Conservation (phyloP, 1,140 invertebrate genomes). For the Euura saliciscinereae region DNA sequence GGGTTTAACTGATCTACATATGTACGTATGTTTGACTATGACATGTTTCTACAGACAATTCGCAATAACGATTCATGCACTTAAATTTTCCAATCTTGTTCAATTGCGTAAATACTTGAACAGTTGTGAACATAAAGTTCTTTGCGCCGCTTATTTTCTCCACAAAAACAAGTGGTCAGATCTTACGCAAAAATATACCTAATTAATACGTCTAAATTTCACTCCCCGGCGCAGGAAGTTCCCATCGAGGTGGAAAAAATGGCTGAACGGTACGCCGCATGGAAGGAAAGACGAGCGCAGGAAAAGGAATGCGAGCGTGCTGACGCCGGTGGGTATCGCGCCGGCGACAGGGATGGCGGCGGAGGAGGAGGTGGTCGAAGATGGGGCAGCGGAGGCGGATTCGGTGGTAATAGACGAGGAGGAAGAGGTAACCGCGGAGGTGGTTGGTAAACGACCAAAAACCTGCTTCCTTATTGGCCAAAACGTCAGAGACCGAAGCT, state of each 20-base stretch:
- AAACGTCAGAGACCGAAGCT: not conserved
- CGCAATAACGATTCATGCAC: no score
- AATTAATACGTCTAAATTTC: not conserved
- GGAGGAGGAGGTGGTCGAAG: constrained; percentile 22
- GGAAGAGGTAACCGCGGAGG: constrained; percentile 18
- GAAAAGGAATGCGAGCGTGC: constrained; percentile 47
- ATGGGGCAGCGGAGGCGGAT: constrained; percentile 15
- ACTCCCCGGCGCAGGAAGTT: constrained; percentile 59
- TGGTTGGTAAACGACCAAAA: constrained; percentile 14
- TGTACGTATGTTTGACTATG: no score
- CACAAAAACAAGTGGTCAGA: no score
- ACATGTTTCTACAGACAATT: no score
- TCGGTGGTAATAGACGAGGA: constrained; percentile 20
- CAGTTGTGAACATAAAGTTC: no score
- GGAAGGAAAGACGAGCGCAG: constrained; percentile 64
- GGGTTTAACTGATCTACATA: no score
- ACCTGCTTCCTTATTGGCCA: not conserved
- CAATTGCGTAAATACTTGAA: no score
- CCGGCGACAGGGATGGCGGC: constrained; percentile 25
- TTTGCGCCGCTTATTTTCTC: no score
- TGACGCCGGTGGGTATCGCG: constrained; percentile 31
- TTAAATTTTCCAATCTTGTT: no score
- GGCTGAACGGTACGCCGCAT: constrained; percentile 69
- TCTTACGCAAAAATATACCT: not conserved
- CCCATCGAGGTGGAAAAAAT: constrained; percentile 76